Evolutionary conservation across 1,140 invertebrate species (phyloP).

Genomic region (Drosophila leontia): DNA sequence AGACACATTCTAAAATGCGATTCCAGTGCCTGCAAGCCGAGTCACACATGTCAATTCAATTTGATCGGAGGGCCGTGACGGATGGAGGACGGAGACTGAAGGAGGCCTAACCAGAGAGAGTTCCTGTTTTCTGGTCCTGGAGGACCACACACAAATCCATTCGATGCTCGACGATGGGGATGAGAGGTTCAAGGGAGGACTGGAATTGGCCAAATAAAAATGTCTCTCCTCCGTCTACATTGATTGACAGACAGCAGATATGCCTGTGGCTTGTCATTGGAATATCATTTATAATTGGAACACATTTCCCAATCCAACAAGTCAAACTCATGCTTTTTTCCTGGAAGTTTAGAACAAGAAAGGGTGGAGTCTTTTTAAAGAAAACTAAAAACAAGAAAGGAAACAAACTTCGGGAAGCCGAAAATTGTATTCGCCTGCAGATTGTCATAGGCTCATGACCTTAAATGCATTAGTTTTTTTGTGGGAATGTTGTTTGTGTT

Average conservation of each 20-base stretch:
- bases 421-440: too few species aligned
- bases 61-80: conserved; percentile 58
- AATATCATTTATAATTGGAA: conserved; percentile 45
- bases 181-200: background rate
- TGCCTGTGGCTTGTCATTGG: conserved; percentile 12
- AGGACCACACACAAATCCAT: conserved; percentile 19
- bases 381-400: background rate
- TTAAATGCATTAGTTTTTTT: too few species aligned
- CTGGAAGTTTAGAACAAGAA: background rate
- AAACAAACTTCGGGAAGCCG: too few species aligned
- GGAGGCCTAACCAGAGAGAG: conserved; percentile 29
- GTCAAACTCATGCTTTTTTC: background rate
- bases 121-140: conserved; percentile 30
- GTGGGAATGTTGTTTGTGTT: too few species aligned
- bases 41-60: conserved; percentile 78
- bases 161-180: background rate
- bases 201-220: conserved; percentile 58
- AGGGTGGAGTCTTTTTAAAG: too few species aligned
- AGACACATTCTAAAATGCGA: conserved; percentile 21
- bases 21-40: conserved; percentile 44
- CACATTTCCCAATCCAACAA: conserved; percentile 6
- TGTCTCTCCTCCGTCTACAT: conserved; percentile 54
- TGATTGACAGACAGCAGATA: conserved; percentile 44
- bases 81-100: conserved; percentile 10
- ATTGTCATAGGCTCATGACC: too few species aligned